These are phyloP conservation scores for Dicyrtomina minuta DNA, from an alignment of 2,888 invertebrate genomes.

Conservation along the genomic window DNA sequence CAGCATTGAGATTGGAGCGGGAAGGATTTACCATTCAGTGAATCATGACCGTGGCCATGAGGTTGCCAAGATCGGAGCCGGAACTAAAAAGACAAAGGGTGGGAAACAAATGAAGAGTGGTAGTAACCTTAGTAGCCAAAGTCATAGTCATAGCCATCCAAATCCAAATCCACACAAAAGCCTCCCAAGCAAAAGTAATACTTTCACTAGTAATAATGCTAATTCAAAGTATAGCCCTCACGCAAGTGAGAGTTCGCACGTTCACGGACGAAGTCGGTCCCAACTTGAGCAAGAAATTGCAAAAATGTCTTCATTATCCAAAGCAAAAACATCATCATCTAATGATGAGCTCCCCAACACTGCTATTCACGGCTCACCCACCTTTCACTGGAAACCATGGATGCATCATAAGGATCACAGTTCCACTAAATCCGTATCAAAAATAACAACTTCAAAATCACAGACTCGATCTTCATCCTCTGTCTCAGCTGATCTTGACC, in stretches of 20 bases:
- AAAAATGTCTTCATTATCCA: conserved; percentile 26
- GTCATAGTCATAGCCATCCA: conserved; percentile 1
- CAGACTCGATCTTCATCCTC: neutral
- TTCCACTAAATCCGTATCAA: neutral
- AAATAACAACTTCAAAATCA: neutral
- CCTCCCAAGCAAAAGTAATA: too few species aligned
- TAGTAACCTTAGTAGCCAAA: neutral
- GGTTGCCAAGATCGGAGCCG: too few species aligned
- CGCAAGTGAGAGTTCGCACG: neutral
- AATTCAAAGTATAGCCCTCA: neutral
- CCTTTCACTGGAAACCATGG: conserved; percentile 27
- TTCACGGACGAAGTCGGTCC: conserved; percentile 7
- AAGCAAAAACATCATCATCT: neutral
- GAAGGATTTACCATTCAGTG: too few species aligned
- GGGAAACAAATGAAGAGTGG: too few species aligned
- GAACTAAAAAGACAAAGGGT: too few species aligned
- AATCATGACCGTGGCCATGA: too few species aligned
- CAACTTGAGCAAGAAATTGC: conserved; percentile 31
- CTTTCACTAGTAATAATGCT: neutral
- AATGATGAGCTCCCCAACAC: conserved; percentile 3
- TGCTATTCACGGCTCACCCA: neutral
- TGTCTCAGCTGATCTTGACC: too few species aligned
- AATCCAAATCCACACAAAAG: too few species aligned
- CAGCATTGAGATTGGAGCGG: too few species aligned
- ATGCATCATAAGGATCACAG: neutral